phyloP scores from a whole-genome alignment of 2,113 vertebrate species.

The Raja brachyura region DNA sequence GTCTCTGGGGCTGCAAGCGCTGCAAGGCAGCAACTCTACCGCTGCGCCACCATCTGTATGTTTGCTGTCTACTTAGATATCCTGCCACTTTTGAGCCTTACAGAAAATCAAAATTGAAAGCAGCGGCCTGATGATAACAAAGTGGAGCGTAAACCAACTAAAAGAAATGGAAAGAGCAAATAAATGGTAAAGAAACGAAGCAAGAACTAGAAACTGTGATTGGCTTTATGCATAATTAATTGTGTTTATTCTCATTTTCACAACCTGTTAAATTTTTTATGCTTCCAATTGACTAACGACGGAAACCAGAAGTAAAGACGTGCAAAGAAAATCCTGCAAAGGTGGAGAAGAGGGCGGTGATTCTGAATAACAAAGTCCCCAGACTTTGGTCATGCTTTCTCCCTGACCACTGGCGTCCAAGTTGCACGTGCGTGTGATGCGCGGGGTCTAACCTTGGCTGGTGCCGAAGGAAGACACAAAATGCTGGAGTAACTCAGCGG shows the following conservation, averaged over 20 bases:
- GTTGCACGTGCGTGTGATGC: too few relatives aligned
- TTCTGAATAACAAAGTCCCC: background rate
- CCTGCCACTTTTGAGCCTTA: too few relatives aligned
- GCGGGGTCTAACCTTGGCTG: too few relatives aligned
- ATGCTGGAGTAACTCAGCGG: too few relatives aligned
- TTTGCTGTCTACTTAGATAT: too few relatives aligned
- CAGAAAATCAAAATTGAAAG: background rate
- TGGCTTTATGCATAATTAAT: background rate
- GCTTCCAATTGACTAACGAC: background rate
- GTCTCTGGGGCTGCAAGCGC: too few relatives aligned
- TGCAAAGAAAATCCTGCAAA: background rate
- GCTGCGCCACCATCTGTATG: too few relatives aligned
- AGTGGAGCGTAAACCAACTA: background rate
- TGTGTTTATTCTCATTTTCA: background rate
- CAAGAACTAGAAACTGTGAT: background rate
- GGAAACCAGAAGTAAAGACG: background rate
- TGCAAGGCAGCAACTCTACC: too few relatives aligned
- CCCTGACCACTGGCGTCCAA: too few relatives aligned
- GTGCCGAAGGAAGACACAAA: too few relatives aligned
- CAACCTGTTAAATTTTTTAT: background rate
- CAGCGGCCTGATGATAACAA: background rate
- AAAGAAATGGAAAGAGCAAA: background rate
- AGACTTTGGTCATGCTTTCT: too few relatives aligned
- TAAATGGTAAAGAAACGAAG: background rate
- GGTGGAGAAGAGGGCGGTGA: background rate